phyloP scores from a whole-genome alignment of 1,140 invertebrate species.

The Parasteatoda tepidariorum region DNA sequence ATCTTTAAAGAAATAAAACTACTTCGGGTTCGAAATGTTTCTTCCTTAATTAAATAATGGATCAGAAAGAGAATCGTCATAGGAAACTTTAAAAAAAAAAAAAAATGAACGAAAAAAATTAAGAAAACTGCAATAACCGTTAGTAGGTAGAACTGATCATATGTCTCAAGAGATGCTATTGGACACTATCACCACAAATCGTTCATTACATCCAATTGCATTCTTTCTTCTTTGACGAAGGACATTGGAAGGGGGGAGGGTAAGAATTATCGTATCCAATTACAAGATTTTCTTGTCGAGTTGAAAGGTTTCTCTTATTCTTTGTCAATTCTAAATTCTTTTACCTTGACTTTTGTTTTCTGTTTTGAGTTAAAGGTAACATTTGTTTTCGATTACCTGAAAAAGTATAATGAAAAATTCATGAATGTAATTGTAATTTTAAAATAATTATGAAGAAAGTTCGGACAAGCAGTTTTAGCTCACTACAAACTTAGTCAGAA shows the following conservation, averaged over 20 bases:
- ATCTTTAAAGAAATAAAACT: constrained; percentile 23
- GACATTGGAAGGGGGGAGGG: neutral
- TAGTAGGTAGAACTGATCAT: constrained; percentile 18
- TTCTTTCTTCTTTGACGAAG: constrained; percentile 30
- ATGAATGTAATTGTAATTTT: too few species aligned
- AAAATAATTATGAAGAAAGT: too few species aligned
- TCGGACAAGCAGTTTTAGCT: too few species aligned
- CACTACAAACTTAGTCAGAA: too few species aligned
- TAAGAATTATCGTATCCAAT: constrained; percentile 56
- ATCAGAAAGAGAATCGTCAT: constrained; percentile 7
- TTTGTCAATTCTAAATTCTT: neutral
- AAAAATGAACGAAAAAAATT: neutral
- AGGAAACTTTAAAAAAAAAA: neutral
- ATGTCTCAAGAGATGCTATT: constrained; percentile 34
- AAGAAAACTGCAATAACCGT: constrained; percentile 27
- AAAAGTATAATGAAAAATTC: too few species aligned
- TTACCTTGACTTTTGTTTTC: too few species aligned
- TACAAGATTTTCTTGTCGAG: constrained; percentile 51
- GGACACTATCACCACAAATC: constrained; percentile 42
- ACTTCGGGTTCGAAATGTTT: neutral
- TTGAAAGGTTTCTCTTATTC: constrained; percentile 26
- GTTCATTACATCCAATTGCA: constrained; percentile 41
- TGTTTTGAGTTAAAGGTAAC: too few species aligned
- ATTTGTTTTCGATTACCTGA: too few species aligned
- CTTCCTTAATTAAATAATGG: constrained; percentile 44